Conservation (phyloP, 2,888 invertebrate genomes). For the Cheilosia vulpina region DNA sequence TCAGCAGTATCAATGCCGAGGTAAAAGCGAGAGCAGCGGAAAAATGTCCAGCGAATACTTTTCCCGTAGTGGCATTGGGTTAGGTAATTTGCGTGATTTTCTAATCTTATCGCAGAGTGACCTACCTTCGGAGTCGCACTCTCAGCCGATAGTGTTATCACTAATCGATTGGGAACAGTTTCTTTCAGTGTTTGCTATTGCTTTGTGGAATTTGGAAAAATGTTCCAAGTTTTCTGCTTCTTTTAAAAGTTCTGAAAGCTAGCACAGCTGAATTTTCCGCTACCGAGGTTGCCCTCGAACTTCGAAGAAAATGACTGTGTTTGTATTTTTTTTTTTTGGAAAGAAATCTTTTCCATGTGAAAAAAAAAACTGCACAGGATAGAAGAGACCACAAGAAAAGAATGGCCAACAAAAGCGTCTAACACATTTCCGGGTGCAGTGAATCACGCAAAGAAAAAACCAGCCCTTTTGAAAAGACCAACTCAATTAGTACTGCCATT, state of each 20-base stretch:
- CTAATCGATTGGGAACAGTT: constrained; percentile 18
- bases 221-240: background rate
- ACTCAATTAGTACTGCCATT: constrained; percentile 35
- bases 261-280: no score
- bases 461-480: constrained; percentile 21
- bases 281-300: no score
- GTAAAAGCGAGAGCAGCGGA: no score
- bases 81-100: background rate
- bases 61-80: no score
- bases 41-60: no score
- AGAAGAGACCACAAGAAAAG: background rate
- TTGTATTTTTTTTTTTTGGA: no score
- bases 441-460: constrained; percentile 8
- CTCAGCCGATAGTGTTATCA: constrained; percentile 32
- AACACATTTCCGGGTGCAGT: constrained; percentile 70
- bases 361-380: no score
- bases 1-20: background rate
- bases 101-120: constrained; percentile 48
- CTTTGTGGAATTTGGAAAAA: background rate
- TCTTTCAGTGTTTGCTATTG: background rate
- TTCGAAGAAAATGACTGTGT: no score
- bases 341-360: no score
- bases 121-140: constrained; percentile 31
- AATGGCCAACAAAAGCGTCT: constrained; percentile 62
- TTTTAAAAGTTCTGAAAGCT: no score